Percentiles rank a stretch among this genome's conserved stretches.
Evolutionary conservation across 2,797 vertebrate genomes (phyloP).

Genomic region (Hypotaenidia okinawae): DNA sequence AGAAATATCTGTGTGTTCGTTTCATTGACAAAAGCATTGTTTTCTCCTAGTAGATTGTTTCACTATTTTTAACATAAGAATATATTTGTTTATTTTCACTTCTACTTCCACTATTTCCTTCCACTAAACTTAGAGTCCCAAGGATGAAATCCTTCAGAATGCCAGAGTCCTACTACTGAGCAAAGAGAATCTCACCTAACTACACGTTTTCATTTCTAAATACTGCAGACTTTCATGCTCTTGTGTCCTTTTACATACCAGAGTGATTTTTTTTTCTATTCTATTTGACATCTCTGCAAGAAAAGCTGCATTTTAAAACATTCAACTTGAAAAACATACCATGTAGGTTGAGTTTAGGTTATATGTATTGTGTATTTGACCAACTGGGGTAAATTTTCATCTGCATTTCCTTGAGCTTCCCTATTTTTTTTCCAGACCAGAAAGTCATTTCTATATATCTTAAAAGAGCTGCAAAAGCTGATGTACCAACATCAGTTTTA

Average conservation of each 20-base stretch:
- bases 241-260: background rate
- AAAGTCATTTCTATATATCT: background rate
- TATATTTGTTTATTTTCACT: background rate
- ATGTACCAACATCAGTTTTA: background rate
- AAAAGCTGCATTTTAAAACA: background rate
- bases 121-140: background rate
- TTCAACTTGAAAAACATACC: background rate
- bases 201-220: background rate
- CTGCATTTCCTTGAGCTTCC: background rate
- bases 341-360: background rate
- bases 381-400: background rate
- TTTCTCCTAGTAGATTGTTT: background rate
- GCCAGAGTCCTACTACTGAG: background rate
- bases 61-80: background rate
- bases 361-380: background rate
- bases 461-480: background rate
- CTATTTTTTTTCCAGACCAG: background rate
- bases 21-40: background rate
- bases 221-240: background rate
- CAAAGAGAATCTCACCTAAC: background rate
- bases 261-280: background rate
- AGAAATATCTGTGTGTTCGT: background rate
- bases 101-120: background rate
- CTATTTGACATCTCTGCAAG: background rate
- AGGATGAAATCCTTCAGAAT: background rate